Evolutionary conservation across 1,140 invertebrate species (phyloP).

Genomic region (Hormaphis cornu): DNA sequence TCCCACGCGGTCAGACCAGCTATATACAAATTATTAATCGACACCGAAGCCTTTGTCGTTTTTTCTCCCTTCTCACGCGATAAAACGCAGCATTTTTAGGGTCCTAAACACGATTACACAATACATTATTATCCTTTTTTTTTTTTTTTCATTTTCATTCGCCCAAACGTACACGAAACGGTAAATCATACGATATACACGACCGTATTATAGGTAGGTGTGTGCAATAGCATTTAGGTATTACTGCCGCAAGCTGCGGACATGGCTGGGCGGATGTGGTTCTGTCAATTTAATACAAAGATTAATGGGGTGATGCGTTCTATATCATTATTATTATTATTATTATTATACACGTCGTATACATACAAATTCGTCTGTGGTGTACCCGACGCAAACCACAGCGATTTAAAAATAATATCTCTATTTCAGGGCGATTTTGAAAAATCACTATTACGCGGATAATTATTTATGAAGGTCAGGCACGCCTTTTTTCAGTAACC

Average conservation of each 20-base stretch:
- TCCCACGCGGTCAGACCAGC: neutral
- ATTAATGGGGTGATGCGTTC: neutral
- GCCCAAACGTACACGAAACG: neutral
- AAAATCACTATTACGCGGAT: neutral
- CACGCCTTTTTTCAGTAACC: conserved; percentile 1
- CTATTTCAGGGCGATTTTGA: neutral
- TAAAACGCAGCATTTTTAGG: neutral
- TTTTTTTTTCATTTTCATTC: neutral
- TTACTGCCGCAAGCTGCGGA: neutral
- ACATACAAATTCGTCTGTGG: no score
- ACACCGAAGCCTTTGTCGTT: neutral
- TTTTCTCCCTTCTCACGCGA: neutral
- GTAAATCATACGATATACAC: no score
- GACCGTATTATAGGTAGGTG: no score
- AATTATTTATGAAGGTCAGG: neutral
- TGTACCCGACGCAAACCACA: neutral
- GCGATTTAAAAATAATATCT: neutral
- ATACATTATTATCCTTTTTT: neutral
- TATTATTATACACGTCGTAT: neutral
- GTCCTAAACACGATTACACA: neutral
- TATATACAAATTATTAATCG: conserved; percentile 7
- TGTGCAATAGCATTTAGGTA: neutral
- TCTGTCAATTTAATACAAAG: conserved; percentile 14
- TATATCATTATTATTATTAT: neutral
- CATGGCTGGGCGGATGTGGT: neutral